A percentile compares a stretch with the other conserved stretches of the same genome.
These are phyloP conservation scores for Polypedilum pembai DNA, from an alignment of 1,140 invertebrate genomes.

Conservation along the genomic window DNA sequence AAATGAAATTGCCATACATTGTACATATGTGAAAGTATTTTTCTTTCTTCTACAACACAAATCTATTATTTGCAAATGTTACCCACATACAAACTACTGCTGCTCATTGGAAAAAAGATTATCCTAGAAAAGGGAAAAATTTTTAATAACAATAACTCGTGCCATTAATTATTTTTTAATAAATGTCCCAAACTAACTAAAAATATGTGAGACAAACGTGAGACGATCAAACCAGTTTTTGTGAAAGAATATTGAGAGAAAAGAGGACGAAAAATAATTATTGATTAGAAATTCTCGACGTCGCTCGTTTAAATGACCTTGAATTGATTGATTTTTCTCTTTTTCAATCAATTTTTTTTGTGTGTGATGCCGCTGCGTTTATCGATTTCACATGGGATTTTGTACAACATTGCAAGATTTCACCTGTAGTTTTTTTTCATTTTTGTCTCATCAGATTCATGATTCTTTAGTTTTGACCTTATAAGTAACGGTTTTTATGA, in stretches of 20 bases:
- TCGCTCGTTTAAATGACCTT: conserved; percentile 14
- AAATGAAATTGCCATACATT: conserved; percentile 21
- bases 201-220: background rate
- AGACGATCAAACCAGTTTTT: background rate
- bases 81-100: background rate
- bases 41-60: background rate
- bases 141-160: conserved; percentile 4
- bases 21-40: background rate
- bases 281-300: conserved; percentile 12
- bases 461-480: no score
- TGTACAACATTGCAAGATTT: background rate
- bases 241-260: background rate
- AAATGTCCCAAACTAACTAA: background rate
- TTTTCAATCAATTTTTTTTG: background rate
- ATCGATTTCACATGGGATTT: conserved; percentile 11
- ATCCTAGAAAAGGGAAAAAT: no score
- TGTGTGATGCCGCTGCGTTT: background rate
- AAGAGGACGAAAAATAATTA: background rate
- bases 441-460: background rate
- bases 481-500: no score
- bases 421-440: background rate
- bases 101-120: no score
- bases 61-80: conserved; percentile 14
- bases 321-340: conserved; percentile 1
- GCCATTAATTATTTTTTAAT: conserved; percentile 19